Base-by-base conservation (phyloP, 2,113 vertebrate genomes). In the Tragelaphus buxtoni region DNA sequence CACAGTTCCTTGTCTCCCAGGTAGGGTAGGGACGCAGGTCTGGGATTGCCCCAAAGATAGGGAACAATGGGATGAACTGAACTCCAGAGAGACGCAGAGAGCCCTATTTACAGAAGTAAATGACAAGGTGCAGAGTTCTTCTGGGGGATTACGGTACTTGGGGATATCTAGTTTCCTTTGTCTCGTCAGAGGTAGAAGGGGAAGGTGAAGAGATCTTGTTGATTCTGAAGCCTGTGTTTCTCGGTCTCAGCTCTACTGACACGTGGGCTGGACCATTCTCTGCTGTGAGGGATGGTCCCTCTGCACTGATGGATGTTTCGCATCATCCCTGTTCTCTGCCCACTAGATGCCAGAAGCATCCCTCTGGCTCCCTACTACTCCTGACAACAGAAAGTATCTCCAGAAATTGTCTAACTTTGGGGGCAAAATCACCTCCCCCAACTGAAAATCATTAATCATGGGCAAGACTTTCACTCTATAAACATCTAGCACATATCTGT, bases 21-120 rank as follows among this genome's bases (percentile, higher is more conserved):
- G 1, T 24, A 0, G 35, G 35, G 22, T 39, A 69, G n/a, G 24
- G 76, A 76, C 14, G 45, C 92, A 94, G 89, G 94, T 72, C 45
- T 91, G 97, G 74, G 84, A 72, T 94, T 47, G 92, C 9, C 72
- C 96, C 86, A 51, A 80, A 96, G 97, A 95, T 69, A 51, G 0
- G 80, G 2, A 16, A 28, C 39, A 69, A 90, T 13, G 28, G 3
- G 39, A 74, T 97, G 96, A 95, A 86, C 13, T 39, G 60, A 88
- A 42, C 72, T 63, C 9, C 17, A n/a, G 9, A 12, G 87, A 94
- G 47, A 30, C 17, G 11, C 20, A 53, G 32, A 60, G 79, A 83
- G 6, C 9, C 39, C 47, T 49, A 4, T 56, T 60, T 60, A 55
- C 72, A 86, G 45, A 95, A 49, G 69, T 82, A 47, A 77, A 61